A percentile compares a stretch with the other conserved stretches of the same genome.
Conservation (phyloP, 1,140 invertebrate species). For the Heterodera carotae region DNA sequence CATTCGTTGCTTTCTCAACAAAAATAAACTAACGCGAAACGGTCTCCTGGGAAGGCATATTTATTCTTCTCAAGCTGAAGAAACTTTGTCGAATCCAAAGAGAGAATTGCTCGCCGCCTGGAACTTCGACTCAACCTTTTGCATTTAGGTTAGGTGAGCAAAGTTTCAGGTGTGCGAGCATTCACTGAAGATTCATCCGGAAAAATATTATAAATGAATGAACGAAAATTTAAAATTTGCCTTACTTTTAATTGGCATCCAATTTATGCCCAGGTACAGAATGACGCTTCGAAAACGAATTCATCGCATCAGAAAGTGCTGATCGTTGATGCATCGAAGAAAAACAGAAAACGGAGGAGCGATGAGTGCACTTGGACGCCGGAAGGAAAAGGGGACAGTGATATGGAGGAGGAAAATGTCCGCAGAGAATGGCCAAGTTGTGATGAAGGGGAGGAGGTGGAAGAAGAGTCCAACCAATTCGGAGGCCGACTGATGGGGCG, state of each 20-base stretch:
- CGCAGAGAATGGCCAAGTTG: not conserved
- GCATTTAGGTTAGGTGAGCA: constrained; percentile 42
- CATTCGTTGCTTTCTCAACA: not conserved
- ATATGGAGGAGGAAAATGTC: no score
- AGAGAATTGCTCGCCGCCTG: constrained; percentile 42
- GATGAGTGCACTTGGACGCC: constrained; percentile 5
- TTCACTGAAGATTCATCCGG: not conserved
- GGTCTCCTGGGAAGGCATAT: not conserved
- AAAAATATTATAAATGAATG: not conserved
- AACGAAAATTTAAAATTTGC: constrained; percentile 13
- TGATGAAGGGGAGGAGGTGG: not conserved
- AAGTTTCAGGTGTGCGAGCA: constrained; percentile 50
- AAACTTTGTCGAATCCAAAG: no score
- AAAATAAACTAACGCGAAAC: constrained; percentile 13
- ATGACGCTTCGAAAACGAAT: not conserved
- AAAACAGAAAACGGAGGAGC: constrained; percentile 20
- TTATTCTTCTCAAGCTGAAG: not conserved
- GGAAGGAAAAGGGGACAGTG: not conserved
- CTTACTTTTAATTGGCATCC: no score
- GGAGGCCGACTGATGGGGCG: constrained; percentile 7
- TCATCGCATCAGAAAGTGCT: not conserved
- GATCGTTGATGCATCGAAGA: constrained; percentile 1
- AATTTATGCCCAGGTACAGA: not conserved
- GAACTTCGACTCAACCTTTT: constrained; percentile 47
- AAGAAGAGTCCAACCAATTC: not conserved